phyloP scores from a whole-genome alignment of 2,113 vertebrate genomes.

The Vireo altiloquus region DNA sequence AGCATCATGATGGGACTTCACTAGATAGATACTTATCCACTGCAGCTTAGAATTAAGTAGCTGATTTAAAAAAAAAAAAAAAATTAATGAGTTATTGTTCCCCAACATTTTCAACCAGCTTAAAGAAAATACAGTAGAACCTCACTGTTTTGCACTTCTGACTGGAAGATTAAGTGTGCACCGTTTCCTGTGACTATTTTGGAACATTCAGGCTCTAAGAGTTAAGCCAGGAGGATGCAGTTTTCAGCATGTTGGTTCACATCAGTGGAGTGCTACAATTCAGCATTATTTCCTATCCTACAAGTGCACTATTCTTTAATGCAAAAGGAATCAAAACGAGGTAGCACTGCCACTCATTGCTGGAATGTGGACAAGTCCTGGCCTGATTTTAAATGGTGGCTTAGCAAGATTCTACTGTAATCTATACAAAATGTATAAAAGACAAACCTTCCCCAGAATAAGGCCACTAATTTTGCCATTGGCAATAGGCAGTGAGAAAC shows the following conservation, averaged over 20 bases:
- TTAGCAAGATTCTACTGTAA: conserved; percentile 3
- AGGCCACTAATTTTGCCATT: conserved; percentile 60
- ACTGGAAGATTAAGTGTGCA: not conserved
- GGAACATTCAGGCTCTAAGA: not conserved
- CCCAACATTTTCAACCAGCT: conserved; percentile 29
- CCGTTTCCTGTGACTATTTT: not conserved
- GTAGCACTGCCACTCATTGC: conserved; percentile 36
- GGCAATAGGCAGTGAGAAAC: conserved; percentile 56
- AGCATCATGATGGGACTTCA: not conserved
- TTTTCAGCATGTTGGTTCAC: not conserved
- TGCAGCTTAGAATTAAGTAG: not conserved
- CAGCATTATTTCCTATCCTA: not conserved
- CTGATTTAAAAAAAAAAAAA: not conserved
- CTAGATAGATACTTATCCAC: not conserved
- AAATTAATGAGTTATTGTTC: not conserved
- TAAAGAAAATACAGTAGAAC: not conserved
- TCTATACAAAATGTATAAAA: conserved; percentile 29
- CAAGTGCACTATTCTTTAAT: not conserved
- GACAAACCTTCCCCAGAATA: conserved; percentile 16
- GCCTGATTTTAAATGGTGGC: not conserved
- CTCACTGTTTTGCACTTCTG: not conserved
- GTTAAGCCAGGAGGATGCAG: not conserved
- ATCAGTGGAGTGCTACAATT: not conserved
- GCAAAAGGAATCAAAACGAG: conserved; percentile 28
- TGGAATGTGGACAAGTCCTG: not conserved